Conservation (phyloP, 2,113 vertebrate genomes). For the Ascaphus truei region DNA sequence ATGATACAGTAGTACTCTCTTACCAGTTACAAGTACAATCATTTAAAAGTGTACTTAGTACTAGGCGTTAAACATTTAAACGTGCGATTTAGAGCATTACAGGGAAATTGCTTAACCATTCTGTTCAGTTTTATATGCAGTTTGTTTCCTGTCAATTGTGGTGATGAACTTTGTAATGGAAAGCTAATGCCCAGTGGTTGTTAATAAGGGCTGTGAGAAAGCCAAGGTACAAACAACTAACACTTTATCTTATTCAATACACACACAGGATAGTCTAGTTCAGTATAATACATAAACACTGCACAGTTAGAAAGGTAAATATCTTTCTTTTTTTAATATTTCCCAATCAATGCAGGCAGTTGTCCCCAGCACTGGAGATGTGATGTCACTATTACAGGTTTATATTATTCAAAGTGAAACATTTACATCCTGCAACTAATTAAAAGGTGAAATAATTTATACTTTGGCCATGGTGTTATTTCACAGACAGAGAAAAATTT, state of each 20-base stretch:
- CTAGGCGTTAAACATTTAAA: slow-evolving; percentile 45
- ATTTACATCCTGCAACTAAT: too few relatives aligned
- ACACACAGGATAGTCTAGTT: not conserved
- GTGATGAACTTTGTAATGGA: slow-evolving; percentile 41
- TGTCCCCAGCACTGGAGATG: too few relatives aligned
- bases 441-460: too few relatives aligned
- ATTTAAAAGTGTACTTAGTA: slow-evolving; percentile 40
- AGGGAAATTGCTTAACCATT: slow-evolving; percentile 40
- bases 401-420: too few relatives aligned
- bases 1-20: slow-evolving; percentile 31
- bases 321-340: too few relatives aligned
- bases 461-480: too few relatives aligned
- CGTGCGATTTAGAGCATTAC: slow-evolving; percentile 38
- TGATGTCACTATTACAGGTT: too few relatives aligned
- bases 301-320: not conserved
- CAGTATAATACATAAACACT: not conserved
- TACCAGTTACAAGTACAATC: slow-evolving; percentile 25
- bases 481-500: too few relatives aligned
- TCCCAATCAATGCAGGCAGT: too few relatives aligned
- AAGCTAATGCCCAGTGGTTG: slow-evolving; percentile 28
- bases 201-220: slow-evolving; percentile 24
- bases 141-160: slow-evolving; percentile 37
- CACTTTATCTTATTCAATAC: slow-evolving; percentile 19
- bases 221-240: not conserved
- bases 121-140: slow-evolving; percentile 39